A percentile compares a stretch with the other conserved stretches of the same genome.
These are phyloP conservation scores for Sphenodon punctatus DNA, from an alignment of 2,797 vertebrate genomes.

Conservation along the genomic window DNA sequence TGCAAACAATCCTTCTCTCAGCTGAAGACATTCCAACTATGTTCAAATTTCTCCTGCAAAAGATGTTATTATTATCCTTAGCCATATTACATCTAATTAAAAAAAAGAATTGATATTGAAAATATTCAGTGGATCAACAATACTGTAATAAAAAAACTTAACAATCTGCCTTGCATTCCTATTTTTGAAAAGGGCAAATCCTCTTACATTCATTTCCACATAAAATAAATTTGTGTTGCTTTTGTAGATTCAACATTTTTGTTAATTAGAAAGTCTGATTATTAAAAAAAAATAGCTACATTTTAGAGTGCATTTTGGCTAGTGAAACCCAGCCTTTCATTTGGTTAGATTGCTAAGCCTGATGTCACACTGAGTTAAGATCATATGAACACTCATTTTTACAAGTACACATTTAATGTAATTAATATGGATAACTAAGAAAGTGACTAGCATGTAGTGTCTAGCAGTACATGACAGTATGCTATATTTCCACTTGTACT, in stretches of 20 bases:
- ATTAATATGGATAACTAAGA: background rate
- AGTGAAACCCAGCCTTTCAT: background rate
- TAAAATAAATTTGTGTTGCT: too few species aligned
- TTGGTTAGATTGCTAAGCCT: conserved; percentile 22
- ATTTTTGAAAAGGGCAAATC: background rate
- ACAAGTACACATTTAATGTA: background rate
- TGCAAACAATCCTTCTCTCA: conserved; percentile 47
- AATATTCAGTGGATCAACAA: background rate
- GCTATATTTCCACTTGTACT: background rate
- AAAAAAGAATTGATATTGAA: background rate
- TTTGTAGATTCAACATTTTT: too few species aligned
- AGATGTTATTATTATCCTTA: background rate
- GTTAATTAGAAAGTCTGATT: background rate
- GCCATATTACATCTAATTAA: background rate
- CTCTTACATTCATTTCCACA: too few species aligned
- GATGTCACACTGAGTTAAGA: background rate
- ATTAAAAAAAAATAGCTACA: background rate
- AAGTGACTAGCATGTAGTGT: background rate
- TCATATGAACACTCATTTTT: background rate
- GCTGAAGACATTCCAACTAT: conserved; percentile 21
- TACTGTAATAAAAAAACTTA: background rate
- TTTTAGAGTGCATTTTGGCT: background rate
- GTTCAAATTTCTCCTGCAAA: conserved; percentile 31
- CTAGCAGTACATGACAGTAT: background rate
- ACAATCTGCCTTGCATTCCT: background rate